Evolutionary conservation across 2,888 invertebrate genomes (phyloP).

Genomic region (Torymus tubicola): DNA sequence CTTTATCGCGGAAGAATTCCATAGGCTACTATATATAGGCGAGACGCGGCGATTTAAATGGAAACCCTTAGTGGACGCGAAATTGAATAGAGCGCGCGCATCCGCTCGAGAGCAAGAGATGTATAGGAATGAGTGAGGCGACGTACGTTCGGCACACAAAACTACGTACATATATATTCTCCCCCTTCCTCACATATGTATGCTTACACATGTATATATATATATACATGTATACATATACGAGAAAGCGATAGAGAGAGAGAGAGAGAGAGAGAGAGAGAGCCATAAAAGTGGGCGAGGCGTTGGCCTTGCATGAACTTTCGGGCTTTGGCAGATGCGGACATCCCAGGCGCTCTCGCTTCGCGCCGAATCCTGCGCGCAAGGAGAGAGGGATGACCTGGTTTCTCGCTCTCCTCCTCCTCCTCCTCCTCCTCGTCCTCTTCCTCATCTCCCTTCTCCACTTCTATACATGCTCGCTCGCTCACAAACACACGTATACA

Average conservation of each 20-base stretch:
- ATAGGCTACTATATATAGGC: no score
- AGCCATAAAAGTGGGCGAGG: conserved; percentile 71
- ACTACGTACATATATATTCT: no score
- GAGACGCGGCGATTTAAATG: no score
- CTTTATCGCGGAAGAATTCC: no score
- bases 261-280: conserved; percentile 3
- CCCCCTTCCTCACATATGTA: no score
- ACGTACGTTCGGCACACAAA: no score
- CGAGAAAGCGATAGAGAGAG: background rate
- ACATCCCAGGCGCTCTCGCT: conserved; percentile 50
- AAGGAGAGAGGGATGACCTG: conserved; percentile 45
- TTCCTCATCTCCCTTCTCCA: background rate
- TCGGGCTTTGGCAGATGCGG: conserved; percentile 70
- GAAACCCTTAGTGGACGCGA: background rate
- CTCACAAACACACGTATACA: background rate
- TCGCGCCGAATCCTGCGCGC: conserved; percentile 41
- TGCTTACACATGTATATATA: no score
- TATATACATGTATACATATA: no score
- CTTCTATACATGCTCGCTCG: background rate
- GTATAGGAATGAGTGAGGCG: background rate
- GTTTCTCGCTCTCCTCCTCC: conserved; percentile 33
- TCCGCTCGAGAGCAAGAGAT: background rate
- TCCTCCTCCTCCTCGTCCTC: background rate
- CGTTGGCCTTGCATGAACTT: conserved; percentile 71
- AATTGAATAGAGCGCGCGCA: conserved; percentile 3